Evolutionary conservation across 2,888 invertebrate species (phyloP), one percentile per base, ranked within the genome.

Genomic region (Noctua fimbriata): DNA sequence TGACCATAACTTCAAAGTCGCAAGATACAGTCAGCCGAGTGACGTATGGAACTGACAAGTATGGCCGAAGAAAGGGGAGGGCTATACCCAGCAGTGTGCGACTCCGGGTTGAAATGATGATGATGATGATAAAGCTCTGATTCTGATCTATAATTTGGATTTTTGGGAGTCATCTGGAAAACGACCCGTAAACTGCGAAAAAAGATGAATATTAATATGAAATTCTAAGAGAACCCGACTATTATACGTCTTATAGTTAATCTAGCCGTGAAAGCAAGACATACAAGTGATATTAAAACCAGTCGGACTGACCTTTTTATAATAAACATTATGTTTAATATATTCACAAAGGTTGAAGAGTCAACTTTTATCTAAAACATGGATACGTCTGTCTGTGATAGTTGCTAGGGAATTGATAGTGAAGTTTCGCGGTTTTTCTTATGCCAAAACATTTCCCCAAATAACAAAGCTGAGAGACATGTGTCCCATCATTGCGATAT

Each of bases 251-350:
- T 65, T 21, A 21, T 21, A 65, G 36, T 36, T 36, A 32, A 60
- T n/a, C 16, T 16, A 41, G 52, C 66, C 73, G 84, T 76, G 81
- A 86, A 84, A 87, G 77, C 76, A n/a, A 74, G 24, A 24, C 14
- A 60, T n/a, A 63, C 78, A 70, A 82, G 73, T 84, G 75, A 69
- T 79, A 79, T 84, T 82, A 47, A 83, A 89, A 88, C 88, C 82
- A 24, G 87, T 84, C 63, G 49, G 0, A 12, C 0, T 89, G 89
- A 89, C 89, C 88, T 89, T 89, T 87, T 49, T 47, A 69, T 52
- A 58, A 44, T 24, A 58, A 65, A 70, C 47, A 81, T 76, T 49
- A 82, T 78, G 71, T 60, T 77, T 55, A 84, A 78, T 71, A 73
- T 67, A 86, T 85, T 82, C 66, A n/a, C 41, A 63, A 78, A 86